Conservation (phyloP, 1,140 invertebrate genomes). For the Chymomyza costata region DNA sequence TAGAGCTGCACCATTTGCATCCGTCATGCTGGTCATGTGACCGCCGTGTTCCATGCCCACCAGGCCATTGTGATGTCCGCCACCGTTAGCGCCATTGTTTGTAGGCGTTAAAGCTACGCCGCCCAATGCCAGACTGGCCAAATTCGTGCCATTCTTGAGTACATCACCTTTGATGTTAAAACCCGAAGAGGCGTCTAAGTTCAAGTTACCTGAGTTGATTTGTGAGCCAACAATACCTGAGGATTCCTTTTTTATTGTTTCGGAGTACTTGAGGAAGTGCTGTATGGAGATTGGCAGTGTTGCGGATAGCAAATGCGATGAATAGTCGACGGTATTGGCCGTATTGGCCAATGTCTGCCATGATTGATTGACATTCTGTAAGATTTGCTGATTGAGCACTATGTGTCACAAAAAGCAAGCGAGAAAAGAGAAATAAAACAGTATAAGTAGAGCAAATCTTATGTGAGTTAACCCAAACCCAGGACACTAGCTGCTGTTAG, state of each 20-base stretch:
- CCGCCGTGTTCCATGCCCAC: slow-evolving; percentile 66
- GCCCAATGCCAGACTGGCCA: slow-evolving; percentile 68
- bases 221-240: slow-evolving; percentile 39
- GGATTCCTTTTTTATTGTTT: slow-evolving; percentile 75
- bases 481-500: too few species aligned
- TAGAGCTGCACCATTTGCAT: slow-evolving; percentile 50
- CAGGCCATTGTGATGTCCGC: slow-evolving; percentile 54
- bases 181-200: slow-evolving; percentile 31
- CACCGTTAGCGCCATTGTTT: slow-evolving; percentile 52
- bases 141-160: slow-evolving; percentile 70
- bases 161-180: slow-evolving; percentile 57
- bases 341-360: slow-evolving; percentile 75
- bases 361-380: slow-evolving; percentile 75
- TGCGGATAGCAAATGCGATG: slow-evolving; percentile 75
- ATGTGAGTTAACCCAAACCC: too few species aligned
- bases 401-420: neutral
- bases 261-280: slow-evolving; percentile 75
- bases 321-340: slow-evolving; percentile 74
- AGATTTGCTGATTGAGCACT: slow-evolving; percentile 75
- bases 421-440: neutral
- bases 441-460: too few species aligned
- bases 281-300: slow-evolving; percentile 76
- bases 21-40: slow-evolving; percentile 65
- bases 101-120: slow-evolving; percentile 62
- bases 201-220: slow-evolving; percentile 46